Base-by-base conservation (phyloP, 2,797 vertebrate species). In the Catamblyrhynchus diadema region DNA sequence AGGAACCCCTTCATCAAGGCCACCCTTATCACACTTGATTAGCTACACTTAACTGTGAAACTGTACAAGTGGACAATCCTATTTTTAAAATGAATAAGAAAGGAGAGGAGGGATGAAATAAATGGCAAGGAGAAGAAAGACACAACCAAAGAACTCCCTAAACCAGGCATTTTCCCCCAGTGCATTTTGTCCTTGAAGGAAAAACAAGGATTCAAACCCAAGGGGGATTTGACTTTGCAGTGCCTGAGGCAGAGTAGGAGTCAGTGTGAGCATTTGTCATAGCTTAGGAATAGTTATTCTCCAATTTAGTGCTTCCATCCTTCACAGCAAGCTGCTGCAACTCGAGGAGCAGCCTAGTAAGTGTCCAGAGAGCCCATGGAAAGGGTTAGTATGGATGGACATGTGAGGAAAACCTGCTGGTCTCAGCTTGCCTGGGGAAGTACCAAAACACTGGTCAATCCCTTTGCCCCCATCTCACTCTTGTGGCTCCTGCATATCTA, bases 41-140 rank as follows among this genome's bases (percentile, higher is more conserved):
- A 82, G 18, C 12, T 50, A 9, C 27, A 30, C 22, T 71, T 48
- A 27, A 53, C 23, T 56, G 15, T 24, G 39, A 48, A 81, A 39
- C 20, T 51, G 32, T 2, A 24, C 9, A 57, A 69, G 57, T 0
- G 1, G 48, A 50, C 8, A 48, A 62, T 27, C 12, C 14, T 7
- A 20, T 54, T 78, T 61, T 5, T 9, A 48, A 86, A 62, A 50
- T 25, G 2, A 35, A 10, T 12, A 44, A 75, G 15, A 14, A 81
- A 18, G 53, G 41, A 44, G 16, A 79, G 18, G 24, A 72, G 14
- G 7, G 32, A 71, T 1, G 1, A 72, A 75, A 57, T 17, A 67
- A 75, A 62, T 20, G 24, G 5, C 27, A 86, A 86, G 19, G 13
- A 81, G 21, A 47, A 62, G 25, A 56, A 79, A 75, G 37, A 17